Base-by-base conservation (phyloP, 2,888 invertebrate genomes). In the Microctonus brassicae region DNA sequence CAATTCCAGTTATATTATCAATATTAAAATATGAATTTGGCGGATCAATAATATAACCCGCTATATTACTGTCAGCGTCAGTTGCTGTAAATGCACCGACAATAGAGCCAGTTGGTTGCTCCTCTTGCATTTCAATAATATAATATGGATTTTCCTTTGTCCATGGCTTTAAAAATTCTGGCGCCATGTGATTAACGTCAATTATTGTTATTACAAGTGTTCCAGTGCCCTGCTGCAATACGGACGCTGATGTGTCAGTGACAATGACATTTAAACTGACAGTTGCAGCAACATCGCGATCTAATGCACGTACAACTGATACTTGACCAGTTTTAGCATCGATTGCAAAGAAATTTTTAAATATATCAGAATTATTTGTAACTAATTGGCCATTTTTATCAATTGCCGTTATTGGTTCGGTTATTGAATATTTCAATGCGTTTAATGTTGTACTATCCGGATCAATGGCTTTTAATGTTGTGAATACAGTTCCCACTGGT, bases 381-480 rank as follows among this genome's bases (percentile, higher is more conserved):
- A 93, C 93, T 87, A 93, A 93, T 77, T 94, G 93, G 10, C 96
- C 95, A 84, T 96, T 94, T 78, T 93, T 94, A 81, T 96, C 95
- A 2, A 94, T 91, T 0, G 95, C 96, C 0, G 92, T 92, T 24
- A 96, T 93, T 0, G 92, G 91, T 79, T 92, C 93, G 2, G 93
- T 92, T 0, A 90, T 90, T 0, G 91, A 90, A 78, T 90, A 94
- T 70, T 91, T 89, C 20, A 96, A 87, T 5, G 93, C 93, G 62
- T 92, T 93, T 24, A 91, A 90, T 47, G 92, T 91, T 10, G 90
- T 90, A 5, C 94, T 93, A 84, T 96, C 96, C 0, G 95, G 94
- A 88, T 96, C 96, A 17, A 91, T 89, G 0, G 96, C 96, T 64
- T 91, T 88, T 20, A 97, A 87, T 0, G 90, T 91, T 75, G 95